phyloP scores from a whole-genome alignment of 23 tunicate genomes.

The Botrylloides violaceus region DNA sequence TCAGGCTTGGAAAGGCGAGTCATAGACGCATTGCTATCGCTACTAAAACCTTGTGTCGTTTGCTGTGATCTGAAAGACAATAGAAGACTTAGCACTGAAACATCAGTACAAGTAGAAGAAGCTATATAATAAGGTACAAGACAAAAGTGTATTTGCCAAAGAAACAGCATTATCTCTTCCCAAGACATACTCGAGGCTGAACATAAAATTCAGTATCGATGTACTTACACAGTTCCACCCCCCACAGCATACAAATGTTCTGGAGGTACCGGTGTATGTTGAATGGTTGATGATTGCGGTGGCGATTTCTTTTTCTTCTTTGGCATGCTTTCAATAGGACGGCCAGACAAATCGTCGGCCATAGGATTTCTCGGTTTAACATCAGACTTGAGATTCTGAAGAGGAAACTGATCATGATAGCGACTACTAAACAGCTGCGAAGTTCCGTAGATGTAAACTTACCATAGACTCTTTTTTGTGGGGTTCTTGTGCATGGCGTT shows the following conservation, averaged over 20 bases:
- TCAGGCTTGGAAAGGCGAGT: conserved; percentile 3
- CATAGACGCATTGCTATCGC: not conserved
- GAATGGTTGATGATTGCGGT: conserved; percentile 8
- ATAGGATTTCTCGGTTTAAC: not conserved
- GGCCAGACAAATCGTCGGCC: not conserved
- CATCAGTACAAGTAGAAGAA: too few relatives aligned
- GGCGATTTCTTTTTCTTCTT: not conserved
- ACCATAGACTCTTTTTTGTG: too few relatives aligned
- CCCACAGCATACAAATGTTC: conserved; percentile 26
- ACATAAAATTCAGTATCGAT: too few relatives aligned
- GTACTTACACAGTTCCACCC: not conserved
- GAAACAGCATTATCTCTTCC: too few relatives aligned
- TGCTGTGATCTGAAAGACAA: not conserved
- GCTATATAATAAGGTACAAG: too few relatives aligned
- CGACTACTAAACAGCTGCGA: too few relatives aligned
- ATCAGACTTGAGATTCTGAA: not conserved
- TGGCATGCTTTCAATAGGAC: not conserved
- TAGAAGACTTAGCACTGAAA: not conserved
- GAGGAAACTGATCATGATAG: too few relatives aligned
- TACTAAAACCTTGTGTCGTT: not conserved
- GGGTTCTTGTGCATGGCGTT: too few relatives aligned
- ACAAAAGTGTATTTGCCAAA: too few relatives aligned
- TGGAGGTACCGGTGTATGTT: conserved; percentile 25
- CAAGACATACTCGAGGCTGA: too few relatives aligned
- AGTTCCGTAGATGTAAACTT: too few relatives aligned